Conservation (phyloP, 1,140 invertebrate genomes). For the Schmidtea mediterranea region DNA sequence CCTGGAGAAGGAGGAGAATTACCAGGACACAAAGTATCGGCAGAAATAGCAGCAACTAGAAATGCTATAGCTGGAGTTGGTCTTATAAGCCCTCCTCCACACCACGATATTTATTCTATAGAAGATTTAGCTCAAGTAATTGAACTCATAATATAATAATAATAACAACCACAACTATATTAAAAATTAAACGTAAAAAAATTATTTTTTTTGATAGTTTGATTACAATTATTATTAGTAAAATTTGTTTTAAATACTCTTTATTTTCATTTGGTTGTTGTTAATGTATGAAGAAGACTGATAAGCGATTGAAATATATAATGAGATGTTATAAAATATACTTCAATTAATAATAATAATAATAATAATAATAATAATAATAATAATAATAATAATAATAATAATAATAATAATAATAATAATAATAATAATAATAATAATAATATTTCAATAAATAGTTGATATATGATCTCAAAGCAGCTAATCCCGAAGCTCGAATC, state of each 20-base stretch:
- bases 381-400: constrained; percentile 3
- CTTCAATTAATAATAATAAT: too few species aligned
- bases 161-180: background rate
- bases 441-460: constrained; percentile 27
- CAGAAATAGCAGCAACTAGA: constrained; percentile 71
- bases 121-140: constrained; percentile 68
- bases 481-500: constrained; percentile 74
- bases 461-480: constrained; percentile 89
- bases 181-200: background rate
- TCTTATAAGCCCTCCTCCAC: constrained; percentile 83
- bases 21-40: constrained; percentile 35
- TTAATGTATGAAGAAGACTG: too few species aligned
- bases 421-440: background rate
- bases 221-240: too few species aligned
- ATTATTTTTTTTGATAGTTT: too few species aligned
- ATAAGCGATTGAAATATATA: too few species aligned
- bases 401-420: background rate
- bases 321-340: too few species aligned
- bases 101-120: constrained; percentile 97
- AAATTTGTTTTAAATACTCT: too few species aligned
- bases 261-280: too few species aligned
- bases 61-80: constrained; percentile 91
- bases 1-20: constrained; percentile 27
- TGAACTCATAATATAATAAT: constrained; percentile 1
- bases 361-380: constrained; percentile 5